These are phyloP conservation scores for Anolis apletophallus DNA, from an alignment of 2,797 vertebrate species.

Conservation along the genomic window DNA sequence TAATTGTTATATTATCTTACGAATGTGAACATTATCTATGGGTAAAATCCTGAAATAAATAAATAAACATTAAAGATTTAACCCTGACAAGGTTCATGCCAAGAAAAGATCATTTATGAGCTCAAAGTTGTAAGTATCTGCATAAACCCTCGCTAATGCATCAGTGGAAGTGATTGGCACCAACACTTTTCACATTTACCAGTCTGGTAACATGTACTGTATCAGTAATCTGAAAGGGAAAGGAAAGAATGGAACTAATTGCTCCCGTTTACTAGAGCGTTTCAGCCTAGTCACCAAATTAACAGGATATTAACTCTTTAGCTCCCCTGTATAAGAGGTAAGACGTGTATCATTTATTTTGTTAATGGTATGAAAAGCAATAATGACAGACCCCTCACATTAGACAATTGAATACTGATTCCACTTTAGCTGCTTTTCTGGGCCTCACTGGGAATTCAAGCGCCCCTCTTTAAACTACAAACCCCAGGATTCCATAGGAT, in stretches of 20 bases:
- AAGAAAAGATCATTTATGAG: background rate
- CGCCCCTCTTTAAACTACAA: too few relatives aligned
- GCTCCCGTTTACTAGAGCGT: background rate
- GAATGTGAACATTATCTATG: background rate
- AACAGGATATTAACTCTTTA: background rate
- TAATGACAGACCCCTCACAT: background rate
- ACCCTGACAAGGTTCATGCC: background rate
- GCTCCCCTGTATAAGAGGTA: background rate
- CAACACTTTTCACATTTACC: background rate
- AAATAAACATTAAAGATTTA: background rate
- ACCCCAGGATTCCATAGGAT: too few relatives aligned
- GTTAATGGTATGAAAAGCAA: background rate
- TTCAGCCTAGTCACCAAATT: background rate
- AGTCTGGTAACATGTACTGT: background rate
- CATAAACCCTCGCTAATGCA: background rate
- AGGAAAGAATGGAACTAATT: background rate
- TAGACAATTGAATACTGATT: too few relatives aligned
- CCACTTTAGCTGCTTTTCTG: too few relatives aligned
- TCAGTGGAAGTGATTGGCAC: background rate
- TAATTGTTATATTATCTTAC: slow-evolving; percentile 22
- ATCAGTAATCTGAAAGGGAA: background rate
- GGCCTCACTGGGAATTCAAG: too few relatives aligned
- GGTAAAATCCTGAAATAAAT: too few relatives aligned
- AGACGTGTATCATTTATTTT: background rate
- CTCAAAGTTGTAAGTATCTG: background rate